Conservation (phyloP, 2,113 vertebrate genomes). For the Poeciliopsis prolifica region DNA sequence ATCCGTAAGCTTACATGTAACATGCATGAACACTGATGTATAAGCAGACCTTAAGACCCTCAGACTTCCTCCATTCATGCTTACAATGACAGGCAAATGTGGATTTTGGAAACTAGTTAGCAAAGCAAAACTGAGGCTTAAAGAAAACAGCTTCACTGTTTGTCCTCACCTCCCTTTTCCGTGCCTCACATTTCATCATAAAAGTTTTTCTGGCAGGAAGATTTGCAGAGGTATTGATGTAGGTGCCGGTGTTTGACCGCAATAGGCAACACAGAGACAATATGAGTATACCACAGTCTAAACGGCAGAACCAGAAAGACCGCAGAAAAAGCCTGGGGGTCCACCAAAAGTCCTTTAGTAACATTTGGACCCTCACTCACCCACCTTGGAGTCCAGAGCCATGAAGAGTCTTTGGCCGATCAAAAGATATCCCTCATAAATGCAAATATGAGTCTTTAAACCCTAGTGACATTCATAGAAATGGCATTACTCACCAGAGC, state of each 20-base stretch:
- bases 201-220: constrained; percentile 74
- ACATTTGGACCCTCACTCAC: constrained; percentile 41
- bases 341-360: constrained; percentile 29
- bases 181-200: constrained; percentile 77
- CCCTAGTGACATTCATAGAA: constrained; percentile 16
- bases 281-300: constrained; percentile 61
- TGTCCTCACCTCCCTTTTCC: constrained; percentile 73
- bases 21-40: constrained; percentile 13
- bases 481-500: constrained; percentile 8
- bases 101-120: constrained; percentile 67
- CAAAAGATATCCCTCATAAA: constrained; percentile 28
- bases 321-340: constrained; percentile 53
- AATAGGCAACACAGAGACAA: constrained; percentile 68
- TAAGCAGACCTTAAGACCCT: constrained; percentile 34
- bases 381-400: constrained; percentile 15
- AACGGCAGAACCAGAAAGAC: constrained; percentile 61
- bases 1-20: constrained; percentile 28
- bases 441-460: constrained; percentile 18
- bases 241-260: constrained; percentile 48
- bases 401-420: constrained; percentile 20
- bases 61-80: constrained; percentile 49
- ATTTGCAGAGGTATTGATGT: constrained; percentile 64
- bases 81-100: constrained; percentile 63
- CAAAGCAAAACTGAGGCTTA: constrained; percentile 70
- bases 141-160: constrained; percentile 71